A percentile compares a stretch with the other conserved stretches of the same genome.
These are phyloP conservation scores for Amaurobius ferox DNA, from an alignment of 2,888 invertebrate species.

Conservation along the genomic window DNA sequence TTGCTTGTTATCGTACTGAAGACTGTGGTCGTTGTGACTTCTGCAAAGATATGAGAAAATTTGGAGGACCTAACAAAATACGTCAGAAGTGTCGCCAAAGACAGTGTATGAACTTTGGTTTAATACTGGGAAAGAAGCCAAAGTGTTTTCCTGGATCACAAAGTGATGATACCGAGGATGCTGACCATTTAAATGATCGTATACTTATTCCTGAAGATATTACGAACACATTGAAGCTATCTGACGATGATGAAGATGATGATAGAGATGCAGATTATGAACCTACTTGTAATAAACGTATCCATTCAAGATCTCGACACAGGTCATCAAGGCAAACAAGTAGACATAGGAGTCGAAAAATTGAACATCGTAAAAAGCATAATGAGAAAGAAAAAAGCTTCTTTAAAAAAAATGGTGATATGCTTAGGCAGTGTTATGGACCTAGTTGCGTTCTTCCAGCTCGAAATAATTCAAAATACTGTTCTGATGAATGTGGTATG, in stretches of 20 bases:
- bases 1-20: slow-evolving; percentile 84
- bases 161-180: slow-evolving; percentile 62
- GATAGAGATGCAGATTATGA: slow-evolving; percentile 63
- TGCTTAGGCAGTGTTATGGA: slow-evolving; percentile 91
- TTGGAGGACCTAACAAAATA: slow-evolving; percentile 79
- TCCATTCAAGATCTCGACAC: slow-evolving; percentile 31
- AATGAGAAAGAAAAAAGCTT: slow-evolving; percentile 68
- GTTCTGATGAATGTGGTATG: slow-evolving; percentile 93
- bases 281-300: slow-evolving; percentile 32
- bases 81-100: slow-evolving; percentile 78
- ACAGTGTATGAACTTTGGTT: slow-evolving; percentile 75
- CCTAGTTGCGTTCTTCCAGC: slow-evolving; percentile 90
- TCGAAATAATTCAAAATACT: slow-evolving; percentile 91
- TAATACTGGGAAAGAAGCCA: slow-evolving; percentile 68
- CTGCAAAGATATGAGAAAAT: slow-evolving; percentile 80
- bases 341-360: slow-evolving; percentile 38
- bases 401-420: slow-evolving; percentile 74
- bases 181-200: background rate
- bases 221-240: background rate
- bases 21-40: slow-evolving; percentile 85
- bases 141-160: slow-evolving; percentile 30
- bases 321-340: slow-evolving; percentile 29
- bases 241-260: slow-evolving; percentile 68
- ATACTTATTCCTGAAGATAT: background rate
- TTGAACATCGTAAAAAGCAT: slow-evolving; percentile 59